A percentile compares a stretch with the other conserved stretches of the same genome.
These are phyloP conservation scores for Ctenochaetus hawaiiensis DNA, from an alignment of 2,797 vertebrate genomes.

Conservation along the genomic window DNA sequence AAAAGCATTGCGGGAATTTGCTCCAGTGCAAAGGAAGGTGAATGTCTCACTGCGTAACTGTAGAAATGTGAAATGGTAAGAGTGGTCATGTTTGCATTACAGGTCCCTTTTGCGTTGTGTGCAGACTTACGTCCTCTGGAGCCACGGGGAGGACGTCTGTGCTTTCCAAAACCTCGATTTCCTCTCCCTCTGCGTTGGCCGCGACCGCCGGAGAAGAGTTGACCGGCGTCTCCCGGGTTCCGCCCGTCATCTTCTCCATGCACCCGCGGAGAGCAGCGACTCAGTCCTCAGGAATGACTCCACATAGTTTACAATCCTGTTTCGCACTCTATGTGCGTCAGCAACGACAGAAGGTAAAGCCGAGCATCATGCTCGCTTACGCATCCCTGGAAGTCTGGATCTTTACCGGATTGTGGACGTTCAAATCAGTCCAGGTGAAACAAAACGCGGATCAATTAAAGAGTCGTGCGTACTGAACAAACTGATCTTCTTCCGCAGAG, in stretches of 20 bases:
- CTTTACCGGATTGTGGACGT: background rate
- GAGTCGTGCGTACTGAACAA: background rate
- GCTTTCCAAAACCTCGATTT: slow-evolving; percentile 94
- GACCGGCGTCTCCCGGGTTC: slow-evolving; percentile 80
- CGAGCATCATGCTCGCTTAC: slow-evolving; percentile 32
- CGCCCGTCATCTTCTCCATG: slow-evolving; percentile 80
- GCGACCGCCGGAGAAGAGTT: slow-evolving; percentile 92
- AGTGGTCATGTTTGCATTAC: background rate
- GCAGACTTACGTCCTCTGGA: slow-evolving; percentile 84
- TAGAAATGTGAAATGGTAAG: background rate
- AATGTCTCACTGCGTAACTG: background rate
- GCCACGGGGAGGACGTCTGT: slow-evolving; percentile 85
- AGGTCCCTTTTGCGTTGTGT: background rate
- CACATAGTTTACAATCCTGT: slow-evolving; percentile 65
- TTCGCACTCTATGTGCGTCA: slow-evolving; percentile 6
- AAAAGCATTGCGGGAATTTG: background rate
- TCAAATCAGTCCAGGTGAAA: slow-evolving; percentile 7
- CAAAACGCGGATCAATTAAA: background rate
- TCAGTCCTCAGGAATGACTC: slow-evolving; percentile 69
- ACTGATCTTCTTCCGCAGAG: background rate
- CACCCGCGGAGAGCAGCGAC: slow-evolving; percentile 65
- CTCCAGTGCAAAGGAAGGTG: background rate
- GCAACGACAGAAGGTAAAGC: background rate
- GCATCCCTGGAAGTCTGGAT: slow-evolving; percentile 31
- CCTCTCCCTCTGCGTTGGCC: slow-evolving; percentile 91